phyloP scores from a whole-genome alignment of 1,140 invertebrate species.

The Cyphomyrmex costatus region DNA sequence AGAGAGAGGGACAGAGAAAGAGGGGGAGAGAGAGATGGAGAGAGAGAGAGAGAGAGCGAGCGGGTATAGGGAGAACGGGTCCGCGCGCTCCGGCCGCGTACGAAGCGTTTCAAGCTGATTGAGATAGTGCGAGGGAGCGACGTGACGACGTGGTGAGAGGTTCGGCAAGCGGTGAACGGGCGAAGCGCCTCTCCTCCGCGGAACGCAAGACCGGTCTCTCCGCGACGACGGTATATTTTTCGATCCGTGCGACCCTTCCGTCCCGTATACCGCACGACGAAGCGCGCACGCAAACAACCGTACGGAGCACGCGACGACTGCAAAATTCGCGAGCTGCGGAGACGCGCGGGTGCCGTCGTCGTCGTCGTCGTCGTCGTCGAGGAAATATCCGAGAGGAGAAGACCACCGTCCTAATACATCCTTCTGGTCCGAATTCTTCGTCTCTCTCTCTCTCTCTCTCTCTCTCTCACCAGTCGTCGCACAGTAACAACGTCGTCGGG shows the following conservation, averaged over 20 bases:
- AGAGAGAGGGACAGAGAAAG: background rate
- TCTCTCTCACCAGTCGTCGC: conserved; percentile 32
- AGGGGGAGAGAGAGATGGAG: background rate
- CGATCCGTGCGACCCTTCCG: conserved; percentile 62
- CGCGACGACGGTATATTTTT: conserved; percentile 56
- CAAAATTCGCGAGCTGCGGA: background rate
- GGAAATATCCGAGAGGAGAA: background rate
- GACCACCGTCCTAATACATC: background rate
- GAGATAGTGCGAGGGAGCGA: conserved; percentile 69
- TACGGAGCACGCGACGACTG: too few relatives aligned
- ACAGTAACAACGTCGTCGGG: conserved; percentile 17
- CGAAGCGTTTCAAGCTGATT: conserved; percentile 73
- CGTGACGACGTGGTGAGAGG: conserved; percentile 77
- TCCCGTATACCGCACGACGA: conserved; percentile 48
- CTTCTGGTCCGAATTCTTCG: background rate
- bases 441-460: background rate
- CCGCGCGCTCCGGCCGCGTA: conserved; percentile 70
- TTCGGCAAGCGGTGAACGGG: conserved; percentile 73
- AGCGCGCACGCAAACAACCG: too few relatives aligned
- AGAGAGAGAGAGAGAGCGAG: conserved; percentile 17
- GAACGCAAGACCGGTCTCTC: conserved; percentile 63
- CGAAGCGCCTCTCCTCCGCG: conserved; percentile 77
- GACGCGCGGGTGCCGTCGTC: conserved; percentile 60
- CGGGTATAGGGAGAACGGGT: conserved; percentile 64
- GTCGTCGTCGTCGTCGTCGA: conserved; percentile 23